Evolutionary conservation across 2,888 invertebrate species (phyloP), one percentile per base, ranked within the genome.

Genomic region (Conus canariensis): DNA sequence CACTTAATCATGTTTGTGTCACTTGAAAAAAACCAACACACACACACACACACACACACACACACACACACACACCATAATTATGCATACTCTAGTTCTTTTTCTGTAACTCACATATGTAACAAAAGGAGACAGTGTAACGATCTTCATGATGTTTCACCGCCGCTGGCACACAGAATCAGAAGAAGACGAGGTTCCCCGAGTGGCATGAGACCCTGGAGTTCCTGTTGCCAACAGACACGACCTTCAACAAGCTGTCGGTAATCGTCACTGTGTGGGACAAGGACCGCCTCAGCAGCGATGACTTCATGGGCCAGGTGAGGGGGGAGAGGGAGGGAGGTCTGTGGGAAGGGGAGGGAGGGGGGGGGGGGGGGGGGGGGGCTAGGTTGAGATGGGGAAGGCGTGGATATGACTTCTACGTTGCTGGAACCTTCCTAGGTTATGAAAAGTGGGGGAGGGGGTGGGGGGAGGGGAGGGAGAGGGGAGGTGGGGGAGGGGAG

Each of bases 261-360:
- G 92, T 94, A 14, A 91, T 89, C 1, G 89, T 94, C 25, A 93
- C 92, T 3, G 92, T 93, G 16, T 94, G 93, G 93, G 94, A 94
- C 91, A 93, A 94, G 90, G 94, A 94, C 90, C 91, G 93, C 45
- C 91, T 94, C 12, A 93, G 93, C 83, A 93, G 92, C 56, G 93
- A 94, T 90, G 94, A 94, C 90, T 94, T 94, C 91, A 93, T 94
- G 93, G 94, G 94, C 14, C 92, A 93, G 93, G 94, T 94, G 77
- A 74, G 90, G 22, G 25, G 74, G 10, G n/a, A 74, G n/a, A n/a
- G n/a, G 25, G 74, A 74, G n/a, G 22, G n/a, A 22, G 70, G 22
- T 2, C 12, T 14, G 22, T 16, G 22, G 16, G 8, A 19, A 70
- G 16, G 4, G 70, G 8, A 1, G 22, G n/a, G 22, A n/a, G 22